phyloP scores from a whole-genome alignment of 2,888 invertebrate species.

The Himalopsyche japonica region DNA sequence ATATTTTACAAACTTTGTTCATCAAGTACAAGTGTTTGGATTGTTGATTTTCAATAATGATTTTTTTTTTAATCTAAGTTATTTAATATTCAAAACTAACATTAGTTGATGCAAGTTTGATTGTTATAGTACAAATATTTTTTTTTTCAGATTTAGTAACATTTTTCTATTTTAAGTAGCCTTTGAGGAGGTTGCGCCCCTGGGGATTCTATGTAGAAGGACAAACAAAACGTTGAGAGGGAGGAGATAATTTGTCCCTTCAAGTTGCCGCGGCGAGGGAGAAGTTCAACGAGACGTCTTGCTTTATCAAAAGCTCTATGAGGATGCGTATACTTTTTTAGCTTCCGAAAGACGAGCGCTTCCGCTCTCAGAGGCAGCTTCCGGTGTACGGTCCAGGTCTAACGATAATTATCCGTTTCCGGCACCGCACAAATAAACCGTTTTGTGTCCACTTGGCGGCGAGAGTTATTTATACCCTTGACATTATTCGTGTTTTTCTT shows the following conservation, averaged over 20 bases:
- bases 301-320: neutral
- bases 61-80: no score
- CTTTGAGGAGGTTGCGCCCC: neutral
- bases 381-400: slow-evolving; percentile 20
- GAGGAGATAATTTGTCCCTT: neutral
- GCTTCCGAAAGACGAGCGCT: slow-evolving; percentile 20
- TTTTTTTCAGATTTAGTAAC: neutral
- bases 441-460: neutral
- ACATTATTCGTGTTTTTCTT: neutral
- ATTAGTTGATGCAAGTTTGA: no score
- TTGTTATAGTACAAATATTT: neutral
- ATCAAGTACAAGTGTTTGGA: no score
- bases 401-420: slow-evolving; percentile 39
- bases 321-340: neutral
- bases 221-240: neutral
- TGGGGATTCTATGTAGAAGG: neutral
- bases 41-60: no score
- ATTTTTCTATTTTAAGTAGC: neutral
- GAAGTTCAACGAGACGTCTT: neutral
- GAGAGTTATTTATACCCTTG: neutral
- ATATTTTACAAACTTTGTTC: no score
- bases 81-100: no score
- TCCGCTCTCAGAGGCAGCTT: slow-evolving; percentile 32
- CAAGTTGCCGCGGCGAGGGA: neutral
- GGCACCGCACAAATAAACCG: neutral